A percentile compares a stretch with the other conserved stretches of the same genome.
phyloP scores from a whole-genome alignment of 2,113 vertebrate genomes.

The Sinosuthora webbiana region DNA sequence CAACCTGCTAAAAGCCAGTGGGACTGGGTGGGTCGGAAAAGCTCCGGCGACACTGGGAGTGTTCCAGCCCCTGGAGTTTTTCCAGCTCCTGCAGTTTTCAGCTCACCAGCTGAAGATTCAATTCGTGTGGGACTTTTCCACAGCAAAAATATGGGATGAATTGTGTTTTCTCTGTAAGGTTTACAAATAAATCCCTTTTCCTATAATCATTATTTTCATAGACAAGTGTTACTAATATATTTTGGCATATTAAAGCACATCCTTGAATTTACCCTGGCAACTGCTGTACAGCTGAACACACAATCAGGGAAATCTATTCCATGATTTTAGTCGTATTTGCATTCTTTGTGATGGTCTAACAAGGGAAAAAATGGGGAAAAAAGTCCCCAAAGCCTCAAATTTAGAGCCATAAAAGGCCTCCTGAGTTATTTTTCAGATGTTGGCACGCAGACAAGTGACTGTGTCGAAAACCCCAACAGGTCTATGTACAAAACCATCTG shows the following conservation, averaged over 20 bases:
- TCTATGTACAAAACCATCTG: conserved; percentile 14
- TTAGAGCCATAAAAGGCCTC: not conserved
- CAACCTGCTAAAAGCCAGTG: conserved; percentile 24
- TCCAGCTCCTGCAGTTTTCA: not conserved
- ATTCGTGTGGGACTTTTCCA: not conserved
- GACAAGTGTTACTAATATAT: not conserved
- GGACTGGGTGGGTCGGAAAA: not conserved
- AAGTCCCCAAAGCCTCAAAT: not conserved
- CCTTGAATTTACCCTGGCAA: conserved; percentile 20
- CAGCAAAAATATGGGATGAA: not conserved
- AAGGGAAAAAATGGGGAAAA: not conserved
- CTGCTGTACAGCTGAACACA: not conserved
- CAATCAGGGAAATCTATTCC: not conserved
- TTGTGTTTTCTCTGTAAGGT: conserved; percentile 14
- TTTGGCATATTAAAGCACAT: conserved; percentile 22
- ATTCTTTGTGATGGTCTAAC: not conserved
- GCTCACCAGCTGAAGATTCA: not conserved
- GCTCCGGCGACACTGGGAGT: not conserved
- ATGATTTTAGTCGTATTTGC: not conserved
- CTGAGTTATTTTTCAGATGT: not conserved
- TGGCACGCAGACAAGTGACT: conserved; percentile 25
- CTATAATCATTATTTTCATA: conserved; percentile 14
- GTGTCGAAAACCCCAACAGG: conserved; percentile 41
- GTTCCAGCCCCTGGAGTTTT: not conserved
- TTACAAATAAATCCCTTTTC: conserved; percentile 27